Evolutionary conservation across 2,113 vertebrate species (phyloP).

Genomic region (Pedetes capensis): DNA sequence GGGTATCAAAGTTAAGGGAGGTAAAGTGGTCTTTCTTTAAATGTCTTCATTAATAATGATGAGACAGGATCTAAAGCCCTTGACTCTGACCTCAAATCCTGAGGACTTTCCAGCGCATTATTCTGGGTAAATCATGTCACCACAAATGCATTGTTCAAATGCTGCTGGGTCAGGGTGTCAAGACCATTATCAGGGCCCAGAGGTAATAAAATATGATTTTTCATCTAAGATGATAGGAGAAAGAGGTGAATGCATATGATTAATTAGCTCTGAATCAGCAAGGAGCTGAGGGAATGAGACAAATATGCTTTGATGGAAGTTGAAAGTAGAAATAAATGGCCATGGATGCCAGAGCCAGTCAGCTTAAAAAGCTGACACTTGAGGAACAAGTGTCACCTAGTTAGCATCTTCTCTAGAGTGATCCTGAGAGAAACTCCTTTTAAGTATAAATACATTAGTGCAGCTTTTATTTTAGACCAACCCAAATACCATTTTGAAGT

Average conservation of each 20-base stretch:
- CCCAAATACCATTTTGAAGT: background rate
- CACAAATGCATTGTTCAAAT: background rate
- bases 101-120: background rate
- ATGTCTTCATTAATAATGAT: background rate
- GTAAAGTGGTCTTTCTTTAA: background rate
- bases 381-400: background rate
- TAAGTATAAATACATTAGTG: background rate
- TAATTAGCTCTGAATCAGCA: background rate
- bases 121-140: background rate
- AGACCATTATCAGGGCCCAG: background rate
- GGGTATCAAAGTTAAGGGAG: background rate
- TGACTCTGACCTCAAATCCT: background rate
- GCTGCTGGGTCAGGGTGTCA: background rate
- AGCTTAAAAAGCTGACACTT: background rate
- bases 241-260: background rate
- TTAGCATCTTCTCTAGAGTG: background rate
- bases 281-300: background rate
- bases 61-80: background rate
- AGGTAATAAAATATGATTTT: background rate
- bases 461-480: background rate
- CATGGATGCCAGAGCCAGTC: background rate
- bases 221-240: background rate
- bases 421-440: background rate
- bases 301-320: background rate
- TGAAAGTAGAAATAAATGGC: background rate